Conservation (phyloP, 2,888 invertebrate species). For the Coremacera marginata region DNA sequence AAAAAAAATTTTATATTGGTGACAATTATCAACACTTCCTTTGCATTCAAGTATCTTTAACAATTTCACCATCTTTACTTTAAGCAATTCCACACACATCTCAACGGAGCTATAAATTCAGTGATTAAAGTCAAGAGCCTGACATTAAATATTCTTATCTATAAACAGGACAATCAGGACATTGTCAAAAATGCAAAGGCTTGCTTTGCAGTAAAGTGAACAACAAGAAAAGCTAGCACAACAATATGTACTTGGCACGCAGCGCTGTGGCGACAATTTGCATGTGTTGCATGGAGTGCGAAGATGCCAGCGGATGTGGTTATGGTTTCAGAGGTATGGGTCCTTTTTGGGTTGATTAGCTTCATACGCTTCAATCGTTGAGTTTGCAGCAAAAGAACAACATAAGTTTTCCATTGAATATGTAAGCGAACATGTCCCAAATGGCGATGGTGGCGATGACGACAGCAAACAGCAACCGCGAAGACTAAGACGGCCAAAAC, state of each 20-base stretch:
- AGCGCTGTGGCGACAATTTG: conserved; percentile 11
- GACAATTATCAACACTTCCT: conserved; percentile 28
- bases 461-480: conserved; percentile 46
- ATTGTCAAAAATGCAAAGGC: not conserved
- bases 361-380: not conserved
- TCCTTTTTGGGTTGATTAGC: conserved; percentile 15
- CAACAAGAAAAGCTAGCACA: not conserved
- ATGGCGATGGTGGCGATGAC: conserved; percentile 52
- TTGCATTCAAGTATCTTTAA: not conserved
- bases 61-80: not conserved
- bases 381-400: not conserved
- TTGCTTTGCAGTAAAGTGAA: not conserved
- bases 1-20: conserved; percentile 4
- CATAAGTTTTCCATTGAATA: conserved; percentile 61
- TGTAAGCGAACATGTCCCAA: conserved; percentile 62
- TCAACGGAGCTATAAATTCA: conserved; percentile 51
- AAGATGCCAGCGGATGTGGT: not conserved
- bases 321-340: not conserved
- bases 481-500: conserved; percentile 28
- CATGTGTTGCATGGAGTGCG: conserved; percentile 21
- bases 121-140: conserved; percentile 50
- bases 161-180: conserved; percentile 27
- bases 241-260: not conserved
- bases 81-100: conserved; percentile 34
- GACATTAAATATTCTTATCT: conserved; percentile 35